phyloP scores from a whole-genome alignment of 2,797 vertebrate genomes.

The Xiphorhynchus erythropygius region DNA sequence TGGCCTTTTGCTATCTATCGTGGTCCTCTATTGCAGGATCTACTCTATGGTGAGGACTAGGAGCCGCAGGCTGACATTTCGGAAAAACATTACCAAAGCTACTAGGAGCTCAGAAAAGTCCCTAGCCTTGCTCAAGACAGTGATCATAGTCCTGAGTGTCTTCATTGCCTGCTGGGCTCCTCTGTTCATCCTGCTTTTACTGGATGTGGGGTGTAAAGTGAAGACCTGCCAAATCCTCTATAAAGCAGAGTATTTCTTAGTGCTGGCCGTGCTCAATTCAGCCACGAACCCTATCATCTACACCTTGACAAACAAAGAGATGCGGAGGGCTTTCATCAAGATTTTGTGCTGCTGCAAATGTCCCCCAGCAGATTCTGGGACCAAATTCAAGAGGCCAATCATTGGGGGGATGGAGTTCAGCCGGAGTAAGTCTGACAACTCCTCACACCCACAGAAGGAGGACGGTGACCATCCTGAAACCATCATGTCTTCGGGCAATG shows the following conservation, averaged over 20 bases:
- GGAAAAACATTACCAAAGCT: conserved; percentile 87
- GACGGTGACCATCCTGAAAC: conserved; percentile 89
- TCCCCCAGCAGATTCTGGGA: conserved; percentile 72
- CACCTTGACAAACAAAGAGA: conserved; percentile 96
- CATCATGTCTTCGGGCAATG: conserved; percentile 86
- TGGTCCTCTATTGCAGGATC: conserved; percentile 93
- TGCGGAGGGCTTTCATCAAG: conserved; percentile 92
- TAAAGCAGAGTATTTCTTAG: conserved; percentile 94
- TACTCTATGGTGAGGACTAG: conserved; percentile 91
- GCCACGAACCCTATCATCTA: conserved; percentile 98
- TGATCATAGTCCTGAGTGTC: conserved; percentile 94
- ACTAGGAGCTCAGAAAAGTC: conserved; percentile 94
- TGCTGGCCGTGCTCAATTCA: conserved; percentile 94
- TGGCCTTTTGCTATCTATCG: conserved; percentile 90
- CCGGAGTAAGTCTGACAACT: conserved; percentile 95
- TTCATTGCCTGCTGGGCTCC: conserved; percentile 98
- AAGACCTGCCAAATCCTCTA: conserved; percentile 87
- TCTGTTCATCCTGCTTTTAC: conserved; percentile 91
- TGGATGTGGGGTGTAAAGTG: conserved; percentile 92
- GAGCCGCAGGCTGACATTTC: conserved; percentile 91
- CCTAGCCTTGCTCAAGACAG: conserved; percentile 93
- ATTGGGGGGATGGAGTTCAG: conserved; percentile 91
- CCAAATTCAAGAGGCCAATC: conserved; percentile 87
- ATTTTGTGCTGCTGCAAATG: conserved; percentile 87
- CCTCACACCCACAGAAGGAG: conserved; percentile 93